Percentiles rank a stretch among this genome's conserved stretches.
phyloP scores from a whole-genome alignment of 2,113 vertebrate genomes.

The Tapirus terrestris region DNA sequence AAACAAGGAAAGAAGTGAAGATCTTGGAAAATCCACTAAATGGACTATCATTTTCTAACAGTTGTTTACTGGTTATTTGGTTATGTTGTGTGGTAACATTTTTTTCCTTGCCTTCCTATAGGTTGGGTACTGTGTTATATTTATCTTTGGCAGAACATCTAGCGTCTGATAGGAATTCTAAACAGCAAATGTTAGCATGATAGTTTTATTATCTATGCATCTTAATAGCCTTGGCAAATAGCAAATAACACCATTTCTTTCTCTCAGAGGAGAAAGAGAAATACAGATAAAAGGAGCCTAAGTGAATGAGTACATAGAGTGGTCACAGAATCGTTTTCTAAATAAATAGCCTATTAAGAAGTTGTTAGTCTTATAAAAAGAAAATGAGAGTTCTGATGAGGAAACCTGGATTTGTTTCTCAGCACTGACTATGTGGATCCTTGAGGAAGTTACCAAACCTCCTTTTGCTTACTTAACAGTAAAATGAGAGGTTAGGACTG shows the following conservation, averaged over 20 bases:
- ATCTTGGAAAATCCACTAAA: not conserved
- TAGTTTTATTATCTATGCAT: conserved; percentile 18
- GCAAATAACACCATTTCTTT: not conserved
- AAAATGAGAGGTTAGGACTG: not conserved
- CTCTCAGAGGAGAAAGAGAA: not conserved
- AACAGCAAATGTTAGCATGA: conserved; percentile 8
- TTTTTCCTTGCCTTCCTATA: not conserved
- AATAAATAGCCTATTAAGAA: conserved; percentile 39
- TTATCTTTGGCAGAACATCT: not conserved
- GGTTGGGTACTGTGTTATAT: not conserved
- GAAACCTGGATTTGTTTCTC: not conserved
- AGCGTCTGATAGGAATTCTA: not conserved
- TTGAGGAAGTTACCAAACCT: not conserved
- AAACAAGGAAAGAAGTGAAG: not conserved
- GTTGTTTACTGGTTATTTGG: conserved; percentile 8
- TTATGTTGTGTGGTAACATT: not conserved
- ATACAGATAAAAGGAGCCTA: conserved; percentile 3
- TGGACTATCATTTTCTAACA: not conserved
- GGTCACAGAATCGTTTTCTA: not conserved
- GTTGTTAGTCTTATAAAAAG: not conserved
- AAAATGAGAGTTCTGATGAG: not conserved
- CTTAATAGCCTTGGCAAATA: conserved; percentile 50
- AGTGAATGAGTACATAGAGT: not conserved
- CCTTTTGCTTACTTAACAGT: not conserved
- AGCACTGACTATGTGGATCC: not conserved